Percentiles rank a stretch among this genome's conserved stretches.
Evolutionary conservation across 1,140 invertebrate species (phyloP).

Genomic region (Lutraria rhynchaena): DNA sequence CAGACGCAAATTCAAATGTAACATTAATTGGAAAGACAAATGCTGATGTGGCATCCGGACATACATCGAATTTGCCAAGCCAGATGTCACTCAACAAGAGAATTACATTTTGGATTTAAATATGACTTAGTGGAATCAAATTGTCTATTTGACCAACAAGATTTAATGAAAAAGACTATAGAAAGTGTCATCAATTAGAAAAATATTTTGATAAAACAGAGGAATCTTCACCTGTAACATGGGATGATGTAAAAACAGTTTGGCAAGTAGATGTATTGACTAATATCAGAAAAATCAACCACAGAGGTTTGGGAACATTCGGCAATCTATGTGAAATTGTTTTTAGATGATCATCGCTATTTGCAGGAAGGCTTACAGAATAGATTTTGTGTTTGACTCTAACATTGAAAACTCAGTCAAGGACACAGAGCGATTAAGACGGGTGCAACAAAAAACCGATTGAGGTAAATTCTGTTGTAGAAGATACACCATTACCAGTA

Average conservation of each 20-base stretch:
- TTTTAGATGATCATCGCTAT: no score
- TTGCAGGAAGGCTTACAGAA: neutral
- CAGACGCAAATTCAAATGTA: neutral
- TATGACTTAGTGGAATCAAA: no score
- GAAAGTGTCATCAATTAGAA: no score
- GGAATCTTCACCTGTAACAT: no score
- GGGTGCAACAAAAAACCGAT: neutral
- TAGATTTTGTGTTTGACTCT: constrained; percentile 25
- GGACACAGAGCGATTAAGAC: neutral
- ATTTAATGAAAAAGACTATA: no score
- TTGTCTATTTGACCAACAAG: no score
- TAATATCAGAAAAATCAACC: neutral
- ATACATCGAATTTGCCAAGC: no score
- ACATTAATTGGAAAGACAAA: neutral
- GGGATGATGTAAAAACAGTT: no score
- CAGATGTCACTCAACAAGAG: neutral
- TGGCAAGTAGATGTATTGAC: constrained; percentile 37
- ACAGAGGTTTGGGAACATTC: neutral
- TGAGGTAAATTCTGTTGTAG: no score
- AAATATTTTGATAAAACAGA: no score
- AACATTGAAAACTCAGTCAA: constrained; percentile 12
- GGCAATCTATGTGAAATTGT: neutral
- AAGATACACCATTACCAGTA: constrained; percentile 27
- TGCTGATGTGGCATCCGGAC: neutral
- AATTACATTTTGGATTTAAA: no score